Percentiles rank a stretch among this genome's conserved stretches.
Evolutionary conservation across 1,140 invertebrate species (phyloP).

Genomic region (Nylanderia fulva): DNA sequence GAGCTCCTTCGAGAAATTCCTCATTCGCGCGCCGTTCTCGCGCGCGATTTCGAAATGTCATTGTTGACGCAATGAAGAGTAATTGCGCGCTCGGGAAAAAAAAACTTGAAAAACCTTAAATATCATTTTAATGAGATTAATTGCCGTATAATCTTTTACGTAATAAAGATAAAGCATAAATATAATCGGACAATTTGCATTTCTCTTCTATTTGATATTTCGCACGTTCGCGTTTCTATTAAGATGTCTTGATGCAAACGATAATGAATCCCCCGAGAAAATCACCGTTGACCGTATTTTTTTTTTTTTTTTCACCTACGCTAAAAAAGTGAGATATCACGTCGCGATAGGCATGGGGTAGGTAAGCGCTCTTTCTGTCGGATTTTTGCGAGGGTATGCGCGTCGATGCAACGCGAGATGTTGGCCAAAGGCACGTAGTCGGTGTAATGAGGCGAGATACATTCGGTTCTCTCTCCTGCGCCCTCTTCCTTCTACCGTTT

Average conservation of each 20-base stretch:
- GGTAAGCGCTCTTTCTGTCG: slow-evolving; percentile 60
- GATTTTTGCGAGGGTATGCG: slow-evolving; percentile 74
- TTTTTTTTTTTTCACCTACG: slow-evolving; percentile 35
- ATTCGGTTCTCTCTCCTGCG: slow-evolving; percentile 70
- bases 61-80: slow-evolving; percentile 1
- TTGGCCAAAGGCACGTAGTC: slow-evolving; percentile 77
- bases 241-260: slow-evolving; percentile 21
- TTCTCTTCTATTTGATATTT: background rate
- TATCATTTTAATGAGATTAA: background rate
- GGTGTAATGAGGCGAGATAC: slow-evolving; percentile 82
- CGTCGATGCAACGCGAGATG: slow-evolving; percentile 75
- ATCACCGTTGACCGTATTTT: slow-evolving; percentile 35
- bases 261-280: background rate
- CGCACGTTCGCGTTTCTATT: background rate
- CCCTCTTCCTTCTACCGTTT: slow-evolving; percentile 57
- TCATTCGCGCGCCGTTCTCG: background rate
- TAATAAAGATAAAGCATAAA: background rate
- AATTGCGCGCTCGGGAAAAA: background rate
- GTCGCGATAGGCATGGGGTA: slow-evolving; percentile 40
- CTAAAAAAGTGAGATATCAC: slow-evolving; percentile 57
- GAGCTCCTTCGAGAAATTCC: slow-evolving; percentile 5
- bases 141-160: background rate
- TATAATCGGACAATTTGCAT: background rate
- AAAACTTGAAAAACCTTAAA: background rate
- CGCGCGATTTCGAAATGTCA: slow-evolving; percentile 20